phyloP scores from a whole-genome alignment of 2,888 invertebrate genomes.

The Diarsia dahlii region DNA sequence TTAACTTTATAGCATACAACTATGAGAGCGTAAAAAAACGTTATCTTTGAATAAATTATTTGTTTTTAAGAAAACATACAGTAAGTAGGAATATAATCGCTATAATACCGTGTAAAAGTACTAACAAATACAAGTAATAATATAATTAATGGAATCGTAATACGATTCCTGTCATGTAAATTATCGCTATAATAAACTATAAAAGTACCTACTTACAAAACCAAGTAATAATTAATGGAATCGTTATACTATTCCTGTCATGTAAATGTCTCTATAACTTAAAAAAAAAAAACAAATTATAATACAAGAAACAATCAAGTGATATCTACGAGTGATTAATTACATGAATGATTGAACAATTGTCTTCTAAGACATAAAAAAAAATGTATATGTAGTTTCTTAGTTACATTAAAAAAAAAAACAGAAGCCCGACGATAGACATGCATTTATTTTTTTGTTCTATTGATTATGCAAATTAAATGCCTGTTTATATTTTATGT shows the following conservation, averaged over 20 bases:
- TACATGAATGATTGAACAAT: conserved; percentile 7
- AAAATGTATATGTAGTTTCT: background rate
- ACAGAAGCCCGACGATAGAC: background rate
- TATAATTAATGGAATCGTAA: too few species aligned
- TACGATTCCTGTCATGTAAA: background rate
- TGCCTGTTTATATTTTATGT: conserved; percentile 6
- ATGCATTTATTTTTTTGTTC: conserved; percentile 5
- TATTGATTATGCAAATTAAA: conserved; percentile 22
- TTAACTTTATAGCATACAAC: background rate
- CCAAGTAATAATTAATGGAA: conserved; percentile 6
- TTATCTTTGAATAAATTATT: background rate
- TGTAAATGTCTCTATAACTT: background rate
- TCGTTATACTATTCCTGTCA: background rate
- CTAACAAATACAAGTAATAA: background rate
- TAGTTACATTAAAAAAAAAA: conserved; percentile 4
- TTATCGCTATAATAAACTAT: background rate
- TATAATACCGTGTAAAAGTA: background rate
- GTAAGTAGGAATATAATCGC: background rate
- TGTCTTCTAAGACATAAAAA: conserved; percentile 12
- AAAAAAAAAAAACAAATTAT: conserved; percentile 32
- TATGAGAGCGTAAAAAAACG: background rate
- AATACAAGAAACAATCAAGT: conserved; percentile 27
- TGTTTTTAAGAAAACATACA: background rate
- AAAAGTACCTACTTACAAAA: background rate
- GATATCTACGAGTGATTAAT: conserved; percentile 16